Conservation (phyloP, 2,113 vertebrate genomes). For the Otocyon megalotis region DNA sequence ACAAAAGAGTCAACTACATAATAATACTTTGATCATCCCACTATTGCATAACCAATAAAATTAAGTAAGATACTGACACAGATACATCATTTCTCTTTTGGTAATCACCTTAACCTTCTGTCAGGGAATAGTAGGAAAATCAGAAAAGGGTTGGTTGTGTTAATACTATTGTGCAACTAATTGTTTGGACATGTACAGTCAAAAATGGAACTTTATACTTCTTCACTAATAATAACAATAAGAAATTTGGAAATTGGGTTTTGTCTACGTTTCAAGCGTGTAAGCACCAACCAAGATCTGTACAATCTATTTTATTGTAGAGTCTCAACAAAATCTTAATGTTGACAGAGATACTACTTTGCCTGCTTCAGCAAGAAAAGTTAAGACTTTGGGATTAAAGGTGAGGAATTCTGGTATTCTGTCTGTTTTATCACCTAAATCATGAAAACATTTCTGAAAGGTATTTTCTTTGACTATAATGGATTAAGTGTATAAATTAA, state of each 20-base stretch:
- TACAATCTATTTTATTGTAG: constrained; percentile 67
- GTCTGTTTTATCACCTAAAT: neutral
- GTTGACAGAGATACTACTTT: constrained; percentile 70
- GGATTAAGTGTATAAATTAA: neutral
- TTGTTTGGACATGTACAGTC: constrained; percentile 8
- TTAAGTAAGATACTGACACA: neutral
- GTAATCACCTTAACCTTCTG: constrained; percentile 13
- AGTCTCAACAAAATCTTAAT: constrained; percentile 62
- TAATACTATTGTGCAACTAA: constrained; percentile 30
- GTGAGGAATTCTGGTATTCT: constrained; percentile 75
- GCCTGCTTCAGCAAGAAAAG: constrained; percentile 74
- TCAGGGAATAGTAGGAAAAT: constrained; percentile 24
- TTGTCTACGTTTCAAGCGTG: neutral
- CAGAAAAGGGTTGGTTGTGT: neutral
- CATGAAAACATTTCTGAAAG: neutral
- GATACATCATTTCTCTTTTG: neutral
- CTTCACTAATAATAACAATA: neutral
- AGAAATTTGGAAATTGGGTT: constrained; percentile 44
- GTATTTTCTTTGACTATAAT: neutral
- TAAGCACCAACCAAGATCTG: neutral
- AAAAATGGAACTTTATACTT: constrained; percentile 27
- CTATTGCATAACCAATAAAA: neutral
- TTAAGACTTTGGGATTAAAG: constrained; percentile 55
- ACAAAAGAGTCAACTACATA: neutral
- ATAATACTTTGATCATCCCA: neutral